Conservation (phyloP, 2,888 invertebrate species). For the Oscheius sp. region DNA sequence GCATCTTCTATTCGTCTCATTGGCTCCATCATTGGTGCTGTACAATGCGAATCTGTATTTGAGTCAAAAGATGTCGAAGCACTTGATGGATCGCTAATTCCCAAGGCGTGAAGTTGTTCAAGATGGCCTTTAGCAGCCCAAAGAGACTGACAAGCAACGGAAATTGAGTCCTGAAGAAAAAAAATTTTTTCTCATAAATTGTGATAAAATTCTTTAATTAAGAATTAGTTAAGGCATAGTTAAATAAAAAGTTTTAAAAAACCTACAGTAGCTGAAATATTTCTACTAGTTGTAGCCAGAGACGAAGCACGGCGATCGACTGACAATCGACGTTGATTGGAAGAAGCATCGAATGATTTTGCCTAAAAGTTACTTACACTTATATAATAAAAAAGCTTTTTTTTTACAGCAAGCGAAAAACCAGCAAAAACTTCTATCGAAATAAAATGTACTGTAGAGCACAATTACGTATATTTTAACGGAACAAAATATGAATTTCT, state of each 20-base stretch:
- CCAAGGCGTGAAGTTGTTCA: constrained; percentile 50
- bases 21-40: constrained; percentile 32
- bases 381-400: too few relatives aligned
- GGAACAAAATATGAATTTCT: too few relatives aligned
- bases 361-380: constrained; percentile 32
- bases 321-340: constrained; percentile 19
- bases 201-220: not conserved
- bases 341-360: constrained; percentile 49
- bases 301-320: constrained; percentile 33
- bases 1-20: constrained; percentile 31
- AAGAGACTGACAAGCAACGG: constrained; percentile 47
- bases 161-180: constrained; percentile 32
- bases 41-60: constrained; percentile 46
- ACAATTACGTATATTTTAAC: too few relatives aligned
- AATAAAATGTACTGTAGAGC: too few relatives aligned
- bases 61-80: constrained; percentile 55
- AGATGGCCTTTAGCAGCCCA: constrained; percentile 54
- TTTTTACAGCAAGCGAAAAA: too few relatives aligned
- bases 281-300: constrained; percentile 13
- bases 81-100: constrained; percentile 52
- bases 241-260: not conserved
- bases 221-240: not conserved
- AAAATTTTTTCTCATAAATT: not conserved
- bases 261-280: not conserved
- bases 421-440: too few relatives aligned